A percentile compares a stretch with the other conserved stretches of the same genome.
These are phyloP conservation scores for Urosaurus nigricauda DNA, from an alignment of 2,797 vertebrate species.

Conservation along the genomic window DNA sequence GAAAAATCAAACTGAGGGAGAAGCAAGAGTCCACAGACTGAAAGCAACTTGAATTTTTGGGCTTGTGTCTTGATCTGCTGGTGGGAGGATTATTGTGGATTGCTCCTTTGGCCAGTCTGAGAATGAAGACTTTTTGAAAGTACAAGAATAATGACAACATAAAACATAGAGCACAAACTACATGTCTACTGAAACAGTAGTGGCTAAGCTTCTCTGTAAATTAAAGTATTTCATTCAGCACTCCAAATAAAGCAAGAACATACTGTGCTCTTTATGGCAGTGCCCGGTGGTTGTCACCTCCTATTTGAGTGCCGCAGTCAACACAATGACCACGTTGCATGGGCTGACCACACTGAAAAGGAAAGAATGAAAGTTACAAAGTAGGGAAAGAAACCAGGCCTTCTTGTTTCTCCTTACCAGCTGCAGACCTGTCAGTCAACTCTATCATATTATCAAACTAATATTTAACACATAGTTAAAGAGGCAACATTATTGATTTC, in stretches of 20 bases:
- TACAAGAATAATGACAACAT: neutral
- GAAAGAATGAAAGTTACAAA: neutral
- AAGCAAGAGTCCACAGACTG: no score
- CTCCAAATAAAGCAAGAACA: neutral
- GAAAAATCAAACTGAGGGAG: no score
- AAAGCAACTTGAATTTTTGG: no score
- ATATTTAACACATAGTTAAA: neutral
- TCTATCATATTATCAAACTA: neutral
- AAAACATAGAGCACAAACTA: neutral
- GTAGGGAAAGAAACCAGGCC: neutral
- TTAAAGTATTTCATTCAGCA: neutral
- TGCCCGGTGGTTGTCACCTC: constrained; percentile 76
- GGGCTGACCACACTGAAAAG: constrained; percentile 87
- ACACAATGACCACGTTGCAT: constrained; percentile 78
- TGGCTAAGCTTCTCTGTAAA: neutral
- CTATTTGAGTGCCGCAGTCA: constrained; percentile 82
- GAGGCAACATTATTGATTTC: neutral
- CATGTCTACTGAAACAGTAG: neutral
- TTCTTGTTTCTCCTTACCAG: neutral
- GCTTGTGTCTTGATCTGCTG: no score
- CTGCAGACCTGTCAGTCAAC: neutral
- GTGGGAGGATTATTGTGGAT: no score
- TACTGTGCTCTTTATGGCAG: fast-evolving
- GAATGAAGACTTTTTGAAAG: neutral
- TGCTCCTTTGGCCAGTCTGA: neutral